Percentiles rank a stretch among this genome's conserved stretches.
phyloP scores from a whole-genome alignment of 2,113 vertebrate species.

The Charina bottae region DNA sequence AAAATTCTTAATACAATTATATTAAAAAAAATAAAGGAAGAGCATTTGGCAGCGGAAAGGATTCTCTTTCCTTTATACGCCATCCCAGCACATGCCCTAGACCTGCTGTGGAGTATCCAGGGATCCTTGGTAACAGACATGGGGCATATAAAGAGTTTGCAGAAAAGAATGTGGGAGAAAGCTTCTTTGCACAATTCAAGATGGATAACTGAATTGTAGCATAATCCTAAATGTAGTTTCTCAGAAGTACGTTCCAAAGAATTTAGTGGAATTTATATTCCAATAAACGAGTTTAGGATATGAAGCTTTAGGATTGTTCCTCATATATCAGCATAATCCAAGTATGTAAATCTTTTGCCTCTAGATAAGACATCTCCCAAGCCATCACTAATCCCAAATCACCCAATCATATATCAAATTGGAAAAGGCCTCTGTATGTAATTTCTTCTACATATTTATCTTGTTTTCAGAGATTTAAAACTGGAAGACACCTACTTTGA shows the following conservation, averaged over 20 bases:
- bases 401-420: not conserved
- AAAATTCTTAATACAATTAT: not conserved
- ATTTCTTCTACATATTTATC: not conserved
- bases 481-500: slow-evolving; percentile 96
- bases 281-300: not conserved
- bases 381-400: not conserved
- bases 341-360: not conserved
- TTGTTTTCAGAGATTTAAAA: slow-evolving; percentile 81
- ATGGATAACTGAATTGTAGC: not conserved
- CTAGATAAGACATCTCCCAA: not conserved
- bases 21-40: not conserved
- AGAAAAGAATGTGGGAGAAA: not conserved
- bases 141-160: not conserved
- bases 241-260: not conserved
- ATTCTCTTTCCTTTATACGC: not conserved
- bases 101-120: not conserved
- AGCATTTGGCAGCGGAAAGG: not conserved
- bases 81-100: not conserved
- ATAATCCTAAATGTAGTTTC: not conserved
- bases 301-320: not conserved
- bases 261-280: not conserved
- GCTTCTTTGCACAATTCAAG: not conserved
- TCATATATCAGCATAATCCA: not conserved
- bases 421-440: not conserved
- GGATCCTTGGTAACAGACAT: not conserved